phyloP scores from a whole-genome alignment of 2,888 invertebrate genomes.

The Drosophila stalkeri region DNA sequence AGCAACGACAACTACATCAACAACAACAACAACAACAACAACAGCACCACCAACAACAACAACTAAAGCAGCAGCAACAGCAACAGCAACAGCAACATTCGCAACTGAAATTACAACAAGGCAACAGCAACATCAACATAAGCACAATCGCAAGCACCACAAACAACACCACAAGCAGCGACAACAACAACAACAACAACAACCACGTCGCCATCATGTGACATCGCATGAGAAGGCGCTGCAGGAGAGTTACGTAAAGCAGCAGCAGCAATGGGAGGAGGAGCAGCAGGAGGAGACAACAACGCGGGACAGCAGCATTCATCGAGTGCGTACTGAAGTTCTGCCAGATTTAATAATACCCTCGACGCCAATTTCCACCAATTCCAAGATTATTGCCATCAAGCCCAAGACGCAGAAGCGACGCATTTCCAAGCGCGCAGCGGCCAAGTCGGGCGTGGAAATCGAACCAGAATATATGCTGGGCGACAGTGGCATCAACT shows the following conservation, averaged over 20 bases:
- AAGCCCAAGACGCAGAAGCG: constrained; percentile 81
- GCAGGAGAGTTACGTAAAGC: constrained; percentile 53
- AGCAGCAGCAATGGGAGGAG: constrained; percentile 54
- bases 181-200: constrained; percentile 51
- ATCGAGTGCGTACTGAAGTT: constrained; percentile 84
- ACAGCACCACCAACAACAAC: constrained; percentile 25
- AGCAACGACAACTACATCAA: constrained; percentile 20
- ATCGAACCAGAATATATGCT: constrained; percentile 84
- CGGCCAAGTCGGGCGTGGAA: constrained; percentile 70
- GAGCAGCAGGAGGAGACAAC: constrained; percentile 63
- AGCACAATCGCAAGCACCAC: constrained; percentile 38
- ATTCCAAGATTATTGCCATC: constrained; percentile 85
- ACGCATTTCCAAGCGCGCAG: constrained; percentile 68
- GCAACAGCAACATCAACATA: constrained; percentile 45
- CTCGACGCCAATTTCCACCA: constrained; percentile 82
- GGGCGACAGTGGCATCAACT: constrained; percentile 67
- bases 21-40: constrained; percentile 28
- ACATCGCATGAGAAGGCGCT: constrained; percentile 56
- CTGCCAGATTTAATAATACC: constrained; percentile 82
- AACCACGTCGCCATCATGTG: constrained; percentile 62
- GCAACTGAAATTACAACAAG: constrained; percentile 33
- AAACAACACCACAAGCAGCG: constrained; percentile 51
- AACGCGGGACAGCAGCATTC: constrained; percentile 84
- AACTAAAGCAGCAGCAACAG: constrained; percentile 19
- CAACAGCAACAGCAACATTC: constrained; percentile 29